Percentiles rank a stretch among this genome's conserved stretches.
Evolutionary conservation across 2,797 vertebrate species (phyloP).

Genomic region (Crocodylus rhombifer): DNA sequence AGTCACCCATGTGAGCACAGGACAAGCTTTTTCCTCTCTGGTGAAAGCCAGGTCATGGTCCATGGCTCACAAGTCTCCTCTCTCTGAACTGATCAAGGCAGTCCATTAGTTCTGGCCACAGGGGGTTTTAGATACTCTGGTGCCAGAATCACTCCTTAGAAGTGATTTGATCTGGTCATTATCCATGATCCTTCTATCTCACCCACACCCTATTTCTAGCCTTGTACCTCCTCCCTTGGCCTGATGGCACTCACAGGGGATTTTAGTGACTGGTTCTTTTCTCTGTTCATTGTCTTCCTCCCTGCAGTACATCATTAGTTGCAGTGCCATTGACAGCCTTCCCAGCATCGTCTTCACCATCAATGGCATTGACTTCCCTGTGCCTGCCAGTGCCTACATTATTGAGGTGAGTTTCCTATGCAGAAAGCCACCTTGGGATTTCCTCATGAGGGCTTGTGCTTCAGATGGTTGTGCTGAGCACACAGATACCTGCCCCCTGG

Average conservation of each 20-base stretch:
- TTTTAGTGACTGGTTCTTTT: background rate
- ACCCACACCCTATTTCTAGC: background rate
- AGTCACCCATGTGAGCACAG: background rate
- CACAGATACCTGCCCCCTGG: background rate
- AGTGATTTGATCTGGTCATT: too few relatives aligned
- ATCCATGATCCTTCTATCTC: background rate
- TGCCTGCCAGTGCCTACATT: constrained; percentile 74
- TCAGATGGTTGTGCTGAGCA: background rate
- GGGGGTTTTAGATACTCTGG: too few relatives aligned
- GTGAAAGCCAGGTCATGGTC: background rate
- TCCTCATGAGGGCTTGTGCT: background rate
- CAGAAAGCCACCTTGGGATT: rapidly evolving
- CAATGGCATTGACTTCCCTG: constrained; percentile 16
- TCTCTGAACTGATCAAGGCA: too few relatives aligned
- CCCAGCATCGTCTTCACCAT: constrained; percentile 74
- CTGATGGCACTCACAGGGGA: rapidly evolving
- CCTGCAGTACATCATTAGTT: constrained; percentile 66
- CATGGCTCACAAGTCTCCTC: too few relatives aligned
- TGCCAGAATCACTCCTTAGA: too few relatives aligned
- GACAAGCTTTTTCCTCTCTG: background rate
- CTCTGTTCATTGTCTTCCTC: rapidly evolving
- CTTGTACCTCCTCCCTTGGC: background rate
- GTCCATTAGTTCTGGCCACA: too few relatives aligned
- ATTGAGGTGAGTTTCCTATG: constrained; percentile 49
- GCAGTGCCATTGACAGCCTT: background rate